Percentiles rank a stretch among this genome's conserved stretches.
These are phyloP conservation scores for Tyrannus savana DNA, from an alignment of 2,113 vertebrate species.

Conservation along the genomic window DNA sequence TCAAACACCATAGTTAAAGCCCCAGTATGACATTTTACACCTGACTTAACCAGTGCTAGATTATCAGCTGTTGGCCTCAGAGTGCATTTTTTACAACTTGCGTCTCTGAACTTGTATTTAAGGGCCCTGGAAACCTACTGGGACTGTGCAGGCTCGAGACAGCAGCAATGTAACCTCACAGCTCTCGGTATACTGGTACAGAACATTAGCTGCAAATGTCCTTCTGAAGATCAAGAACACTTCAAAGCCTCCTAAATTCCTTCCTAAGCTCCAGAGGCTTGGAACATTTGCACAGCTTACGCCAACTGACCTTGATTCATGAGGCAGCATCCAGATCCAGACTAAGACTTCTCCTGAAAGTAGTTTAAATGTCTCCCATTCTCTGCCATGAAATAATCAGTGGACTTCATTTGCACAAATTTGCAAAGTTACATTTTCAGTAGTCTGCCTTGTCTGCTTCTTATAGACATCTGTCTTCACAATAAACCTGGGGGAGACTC, in stretches of 20 bases:
- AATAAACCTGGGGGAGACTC: not conserved
- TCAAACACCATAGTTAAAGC: not conserved
- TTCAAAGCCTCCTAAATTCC: constrained; percentile 55
- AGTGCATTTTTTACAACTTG: constrained; percentile 22
- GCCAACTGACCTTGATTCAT: constrained; percentile 32
- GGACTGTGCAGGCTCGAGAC: constrained; percentile 19
- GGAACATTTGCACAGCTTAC: constrained; percentile 32
- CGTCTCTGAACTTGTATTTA: constrained; percentile 27
- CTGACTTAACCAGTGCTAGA: not conserved
- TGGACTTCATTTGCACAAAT: not conserved
- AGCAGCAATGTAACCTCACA: not conserved
- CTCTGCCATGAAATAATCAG: not conserved
- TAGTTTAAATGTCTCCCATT: not conserved
- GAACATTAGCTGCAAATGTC: constrained; percentile 55
- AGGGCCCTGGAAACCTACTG: not conserved
- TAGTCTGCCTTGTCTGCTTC: not conserved
- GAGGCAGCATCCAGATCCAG: not conserved
- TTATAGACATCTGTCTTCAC: not conserved
- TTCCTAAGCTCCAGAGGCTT: constrained; percentile 42
- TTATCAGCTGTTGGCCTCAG: not conserved
- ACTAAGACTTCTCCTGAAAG: not conserved
- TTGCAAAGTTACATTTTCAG: not conserved
- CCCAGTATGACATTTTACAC: constrained; percentile 55
- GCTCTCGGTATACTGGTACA: not conserved
- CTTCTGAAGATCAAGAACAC: constrained; percentile 58